Evolutionary conservation across 1,140 invertebrate genomes (phyloP).

Genomic region (Popillia japonica): DNA sequence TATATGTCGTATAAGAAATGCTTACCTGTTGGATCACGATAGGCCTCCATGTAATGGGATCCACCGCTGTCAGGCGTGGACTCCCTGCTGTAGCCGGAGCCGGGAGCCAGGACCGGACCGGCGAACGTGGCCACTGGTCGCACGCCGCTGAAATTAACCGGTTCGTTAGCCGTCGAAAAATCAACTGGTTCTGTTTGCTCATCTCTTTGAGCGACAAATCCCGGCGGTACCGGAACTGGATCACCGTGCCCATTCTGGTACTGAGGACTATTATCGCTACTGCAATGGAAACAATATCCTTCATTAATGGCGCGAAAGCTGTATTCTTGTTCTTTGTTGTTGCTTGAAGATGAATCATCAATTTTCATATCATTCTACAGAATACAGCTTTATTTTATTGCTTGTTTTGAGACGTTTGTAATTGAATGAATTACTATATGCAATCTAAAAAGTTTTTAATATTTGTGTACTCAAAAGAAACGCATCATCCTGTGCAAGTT

Average conservation of each 20-base stretch:
- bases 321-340: conserved; percentile 6
- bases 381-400: not conserved
- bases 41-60: conserved; percentile 85
- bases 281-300: conserved; percentile 51
- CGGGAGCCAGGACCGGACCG: conserved; percentile 60
- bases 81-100: conserved; percentile 78
- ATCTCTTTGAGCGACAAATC: conserved; percentile 57
- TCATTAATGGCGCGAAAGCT: conserved; percentile 30
- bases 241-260: conserved; percentile 64
- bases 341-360: not conserved
- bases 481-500: no score
- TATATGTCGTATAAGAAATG: not conserved
- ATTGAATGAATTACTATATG: not conserved
- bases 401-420: not conserved
- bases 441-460: no score
- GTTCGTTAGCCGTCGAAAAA: conserved; percentile 72
- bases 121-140: conserved; percentile 61
- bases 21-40: conserved; percentile 81
- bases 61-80: conserved; percentile 82
- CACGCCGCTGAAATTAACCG: conserved; percentile 70
- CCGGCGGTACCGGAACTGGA: conserved; percentile 60
- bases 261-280: conserved; percentile 70
- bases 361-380: not conserved
- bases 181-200: conserved; percentile 76
- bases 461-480: no score